phyloP scores from a whole-genome alignment of 2,113 vertebrate genomes.

The Limnothrissa miodon region DNA sequence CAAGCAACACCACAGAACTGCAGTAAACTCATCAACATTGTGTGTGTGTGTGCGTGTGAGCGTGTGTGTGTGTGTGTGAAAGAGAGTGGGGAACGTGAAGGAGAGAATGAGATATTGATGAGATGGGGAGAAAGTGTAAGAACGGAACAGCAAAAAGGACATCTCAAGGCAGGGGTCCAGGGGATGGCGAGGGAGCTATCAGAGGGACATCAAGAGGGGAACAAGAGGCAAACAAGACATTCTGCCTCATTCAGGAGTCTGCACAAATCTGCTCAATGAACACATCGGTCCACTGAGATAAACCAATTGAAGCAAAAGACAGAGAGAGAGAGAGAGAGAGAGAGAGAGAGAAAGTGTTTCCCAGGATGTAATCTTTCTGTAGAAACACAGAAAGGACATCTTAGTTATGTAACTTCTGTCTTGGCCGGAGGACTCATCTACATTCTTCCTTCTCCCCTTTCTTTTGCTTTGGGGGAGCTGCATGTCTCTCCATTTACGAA shows the following conservation, averaged over 20 bases:
- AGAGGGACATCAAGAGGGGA: background rate
- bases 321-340: background rate
- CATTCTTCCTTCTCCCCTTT: background rate
- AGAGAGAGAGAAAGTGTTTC: slow-evolving; percentile 18
- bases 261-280: background rate
- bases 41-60: background rate
- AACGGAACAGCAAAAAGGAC: background rate
- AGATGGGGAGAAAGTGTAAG: slow-evolving; percentile 14
- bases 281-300: background rate
- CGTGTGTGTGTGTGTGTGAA: slow-evolving; percentile 27
- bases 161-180: background rate
- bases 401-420: background rate
- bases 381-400: slow-evolving; percentile 18
- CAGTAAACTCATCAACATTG: background rate
- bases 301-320: background rate
- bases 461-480: background rate
- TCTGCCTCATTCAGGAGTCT: background rate
- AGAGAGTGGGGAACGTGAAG: background rate
- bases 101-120: slow-evolving; percentile 1
- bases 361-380: background rate
- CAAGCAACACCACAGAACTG: background rate
- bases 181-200: background rate
- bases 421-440: background rate
- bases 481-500: background rate
- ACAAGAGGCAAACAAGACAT: background rate